Base-by-base conservation (phyloP, 2,888 invertebrate genomes). In the Leucophora obtusa region DNA sequence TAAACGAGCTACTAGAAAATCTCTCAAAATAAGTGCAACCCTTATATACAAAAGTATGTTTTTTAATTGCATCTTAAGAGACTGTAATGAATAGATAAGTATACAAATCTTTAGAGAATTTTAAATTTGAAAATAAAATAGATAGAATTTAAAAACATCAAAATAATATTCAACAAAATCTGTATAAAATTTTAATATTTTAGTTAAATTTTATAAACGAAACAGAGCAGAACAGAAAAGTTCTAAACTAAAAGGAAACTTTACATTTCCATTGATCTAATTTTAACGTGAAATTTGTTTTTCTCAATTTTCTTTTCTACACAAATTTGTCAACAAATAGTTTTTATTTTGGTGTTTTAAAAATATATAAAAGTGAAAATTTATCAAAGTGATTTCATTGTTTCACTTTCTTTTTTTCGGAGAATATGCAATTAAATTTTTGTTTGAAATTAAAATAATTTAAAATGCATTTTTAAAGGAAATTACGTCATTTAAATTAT, bases 201-300 rank as follows among this genome's bases (percentile, higher is more conserved):
- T 82, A 87, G 88, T 87, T 84, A 81, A 82, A 83, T 83, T 77
- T 84, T 80, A 83, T 70, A 83, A 82, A 82, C 79, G 84, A 84
- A 80, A 84, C 83, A 76, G 84, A 79, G 79, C 83, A 86, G 87
- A 70, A 77, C 62, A 18, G 18, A 60, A 9, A 43, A 66, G 50
- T 53, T 62, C n/a, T 43, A 54, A 62, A 58, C 17, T 53, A 21
- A 54, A 54, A 54, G 24, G 24, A 24, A 54, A 38, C 8, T 38
- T 3, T 38, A 11, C 1, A 38, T 38, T 11, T 38, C 2, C 10
- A 11, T 38, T 38, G 38, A 11, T 35, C 38, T 38, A 11, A 11
- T 38, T 38, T 38, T 38, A 14, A 11, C 38, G 38, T 38, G 4
- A 38, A 38, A n/a, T n/a, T 38, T 38, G 2, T 38, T 6, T 38